Conservation (phyloP, 2,888 invertebrate species). For the Caenorhabditis sp. region DNA sequence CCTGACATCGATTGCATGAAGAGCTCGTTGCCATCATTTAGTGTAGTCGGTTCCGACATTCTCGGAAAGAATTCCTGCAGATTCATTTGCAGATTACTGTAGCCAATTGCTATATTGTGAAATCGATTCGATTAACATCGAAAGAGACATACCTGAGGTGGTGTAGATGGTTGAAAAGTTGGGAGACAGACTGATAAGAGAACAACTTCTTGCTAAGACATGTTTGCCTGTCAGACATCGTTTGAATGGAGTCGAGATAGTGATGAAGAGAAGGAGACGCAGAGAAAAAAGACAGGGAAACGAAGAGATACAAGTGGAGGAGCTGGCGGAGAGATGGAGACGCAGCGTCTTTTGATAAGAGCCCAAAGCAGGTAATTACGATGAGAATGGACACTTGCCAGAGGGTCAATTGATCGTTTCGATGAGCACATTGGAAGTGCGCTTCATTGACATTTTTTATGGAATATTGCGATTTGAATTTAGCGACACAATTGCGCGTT, state of each 20-base stretch:
- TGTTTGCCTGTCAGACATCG: conserved; percentile 15
- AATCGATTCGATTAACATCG: not conserved
- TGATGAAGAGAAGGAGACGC: not conserved
- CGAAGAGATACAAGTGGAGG: not conserved
- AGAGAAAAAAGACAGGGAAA: conserved; percentile 10
- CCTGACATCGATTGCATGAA: not conserved
- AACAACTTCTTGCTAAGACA: conserved; percentile 17
- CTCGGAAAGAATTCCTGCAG: not conserved
- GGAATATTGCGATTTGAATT: too few species aligned
- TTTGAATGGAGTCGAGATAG: not conserved
- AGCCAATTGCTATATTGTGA: not conserved
- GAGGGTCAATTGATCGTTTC: too few species aligned
- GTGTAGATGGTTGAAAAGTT: not conserved
- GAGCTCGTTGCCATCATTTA: not conserved
- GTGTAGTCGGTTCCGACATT: not conserved
- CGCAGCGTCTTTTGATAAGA: conserved; percentile 9
- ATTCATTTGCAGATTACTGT: not conserved
- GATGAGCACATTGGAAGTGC: too few species aligned
- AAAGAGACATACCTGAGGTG: not conserved
- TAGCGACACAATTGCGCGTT: too few species aligned
- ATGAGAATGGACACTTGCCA: not conserved
- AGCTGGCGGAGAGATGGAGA: conserved; percentile 4
- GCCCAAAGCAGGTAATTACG: not conserved
- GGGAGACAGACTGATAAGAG: conserved; percentile 11
- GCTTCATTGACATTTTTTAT: too few species aligned